Evolutionary conservation across 2,113 vertebrate genomes (phyloP).

Genomic region (Orycteropus afer): DNA sequence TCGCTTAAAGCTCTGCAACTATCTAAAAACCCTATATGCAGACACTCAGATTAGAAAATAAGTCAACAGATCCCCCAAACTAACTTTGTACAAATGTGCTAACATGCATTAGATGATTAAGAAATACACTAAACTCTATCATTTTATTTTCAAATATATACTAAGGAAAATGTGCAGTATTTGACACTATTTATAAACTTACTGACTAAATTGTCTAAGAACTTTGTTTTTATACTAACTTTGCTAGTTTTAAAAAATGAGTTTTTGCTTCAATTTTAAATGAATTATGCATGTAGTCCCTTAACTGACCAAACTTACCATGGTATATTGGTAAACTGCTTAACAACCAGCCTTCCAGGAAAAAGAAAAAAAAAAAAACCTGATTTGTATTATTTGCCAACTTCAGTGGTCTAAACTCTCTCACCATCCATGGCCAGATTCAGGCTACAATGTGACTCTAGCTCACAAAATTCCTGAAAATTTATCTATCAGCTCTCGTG

Average conservation of each 20-base stretch:
- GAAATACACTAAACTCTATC: not conserved
- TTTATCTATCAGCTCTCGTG: not conserved
- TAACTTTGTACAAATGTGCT: not conserved
- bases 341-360: not conserved
- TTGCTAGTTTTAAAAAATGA: not conserved
- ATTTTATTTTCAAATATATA: slow-evolving; percentile 18
- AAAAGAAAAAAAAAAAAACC: not conserved
- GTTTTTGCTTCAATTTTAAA: not conserved
- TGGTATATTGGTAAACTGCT: slow-evolving; percentile 8
- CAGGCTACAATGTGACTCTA: not conserved
- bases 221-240: not conserved
- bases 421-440: not conserved
- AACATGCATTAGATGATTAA: not conserved
- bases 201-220: not conserved
- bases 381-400: not conserved
- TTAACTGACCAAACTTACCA: not conserved
- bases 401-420: not conserved
- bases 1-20: not conserved
- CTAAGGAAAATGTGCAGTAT: not conserved
- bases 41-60: not conserved
- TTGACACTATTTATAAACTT: not conserved
- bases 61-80: not conserved
- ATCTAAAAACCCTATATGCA: not conserved
- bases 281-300: not conserved
- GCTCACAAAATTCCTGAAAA: not conserved